A percentile compares a stretch with the other conserved stretches of the same genome.
Evolutionary conservation across 2,888 invertebrate species (phyloP).

Genomic region (Philereme transversata): DNA sequence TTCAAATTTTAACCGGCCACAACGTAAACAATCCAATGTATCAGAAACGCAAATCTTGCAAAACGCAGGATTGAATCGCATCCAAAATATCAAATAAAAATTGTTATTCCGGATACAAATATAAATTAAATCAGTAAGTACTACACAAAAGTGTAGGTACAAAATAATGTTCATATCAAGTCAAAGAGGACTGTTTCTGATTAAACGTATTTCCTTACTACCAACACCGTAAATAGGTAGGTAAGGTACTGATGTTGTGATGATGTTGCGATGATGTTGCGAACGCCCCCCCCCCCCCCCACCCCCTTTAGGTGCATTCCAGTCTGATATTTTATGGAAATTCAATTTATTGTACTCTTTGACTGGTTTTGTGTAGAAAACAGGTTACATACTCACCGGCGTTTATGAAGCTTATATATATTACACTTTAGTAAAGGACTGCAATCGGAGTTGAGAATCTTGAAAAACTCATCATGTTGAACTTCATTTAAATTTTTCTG

Average conservation of each 20-base stretch:
- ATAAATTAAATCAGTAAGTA: neutral
- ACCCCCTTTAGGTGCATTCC: constrained; percentile 12
- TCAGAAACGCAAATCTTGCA: too few relatives aligned
- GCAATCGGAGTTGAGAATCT: neutral
- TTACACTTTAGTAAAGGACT: too few relatives aligned
- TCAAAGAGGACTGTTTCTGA: constrained; percentile 8
- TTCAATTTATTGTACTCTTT: constrained; percentile 9
- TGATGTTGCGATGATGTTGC: too few relatives aligned
- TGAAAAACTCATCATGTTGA: too few relatives aligned
- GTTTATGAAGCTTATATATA: too few relatives aligned
- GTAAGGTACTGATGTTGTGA: constrained; percentile 5
- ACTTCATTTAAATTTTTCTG: too few relatives aligned
- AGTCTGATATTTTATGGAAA: constrained; percentile 16
- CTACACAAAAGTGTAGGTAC: neutral
- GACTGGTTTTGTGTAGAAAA: neutral
- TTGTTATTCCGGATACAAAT: too few relatives aligned
- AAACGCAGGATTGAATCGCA: too few relatives aligned
- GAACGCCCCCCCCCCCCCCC: constrained; percentile 9
- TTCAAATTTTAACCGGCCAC: too few relatives aligned
- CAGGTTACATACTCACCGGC: neutral
- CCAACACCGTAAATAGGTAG: constrained; percentile 17
- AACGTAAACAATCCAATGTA: too few relatives aligned
- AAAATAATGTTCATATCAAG: constrained; percentile 8
- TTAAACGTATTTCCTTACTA: constrained; percentile 23
- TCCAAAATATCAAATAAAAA: too few relatives aligned